Evolutionary conservation across 2,888 invertebrate genomes (phyloP).

Genomic region (Amphipoea lucens): DNA sequence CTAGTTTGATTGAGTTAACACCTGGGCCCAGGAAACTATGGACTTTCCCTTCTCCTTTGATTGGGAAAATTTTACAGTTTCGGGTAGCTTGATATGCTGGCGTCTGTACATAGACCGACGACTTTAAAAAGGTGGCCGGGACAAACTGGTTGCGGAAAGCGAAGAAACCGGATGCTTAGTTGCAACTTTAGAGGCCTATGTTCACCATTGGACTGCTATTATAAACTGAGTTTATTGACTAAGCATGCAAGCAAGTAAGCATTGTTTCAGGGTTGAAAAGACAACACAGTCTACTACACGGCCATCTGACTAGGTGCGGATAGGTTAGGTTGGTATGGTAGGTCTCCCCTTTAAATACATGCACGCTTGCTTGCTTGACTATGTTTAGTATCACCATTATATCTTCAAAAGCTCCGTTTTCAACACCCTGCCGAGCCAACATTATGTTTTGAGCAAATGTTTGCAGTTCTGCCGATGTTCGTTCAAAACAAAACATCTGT

Average conservation of each 20-base stretch:
- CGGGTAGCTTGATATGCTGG: too few species aligned
- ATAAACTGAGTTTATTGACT: not conserved
- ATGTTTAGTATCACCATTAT: not conserved
- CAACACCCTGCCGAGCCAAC: not conserved
- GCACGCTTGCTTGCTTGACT: not conserved
- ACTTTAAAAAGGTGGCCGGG: not conserved
- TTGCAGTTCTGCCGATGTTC: not conserved
- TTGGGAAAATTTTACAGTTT: too few species aligned
- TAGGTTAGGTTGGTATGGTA: not conserved
- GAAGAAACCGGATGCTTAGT: not conserved
- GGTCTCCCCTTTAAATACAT: not conserved
- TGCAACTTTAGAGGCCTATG: not conserved
- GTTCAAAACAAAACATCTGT: not conserved
- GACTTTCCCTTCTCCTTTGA: too few species aligned
- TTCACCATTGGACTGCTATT: too few species aligned
- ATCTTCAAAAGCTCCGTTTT: not conserved
- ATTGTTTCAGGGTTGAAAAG: not conserved
- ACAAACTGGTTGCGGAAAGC: not conserved
- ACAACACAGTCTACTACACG: too few species aligned
- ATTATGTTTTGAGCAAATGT: not conserved
- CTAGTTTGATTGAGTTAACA: too few species aligned
- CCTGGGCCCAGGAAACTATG: too few species aligned
- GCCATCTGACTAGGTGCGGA: not conserved
- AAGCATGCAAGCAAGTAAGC: too few species aligned
- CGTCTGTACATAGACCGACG: too few species aligned